These are phyloP conservation scores for Nerophis ophidion DNA, from an alignment of 2,113 vertebrate species.

Conservation along the genomic window DNA sequence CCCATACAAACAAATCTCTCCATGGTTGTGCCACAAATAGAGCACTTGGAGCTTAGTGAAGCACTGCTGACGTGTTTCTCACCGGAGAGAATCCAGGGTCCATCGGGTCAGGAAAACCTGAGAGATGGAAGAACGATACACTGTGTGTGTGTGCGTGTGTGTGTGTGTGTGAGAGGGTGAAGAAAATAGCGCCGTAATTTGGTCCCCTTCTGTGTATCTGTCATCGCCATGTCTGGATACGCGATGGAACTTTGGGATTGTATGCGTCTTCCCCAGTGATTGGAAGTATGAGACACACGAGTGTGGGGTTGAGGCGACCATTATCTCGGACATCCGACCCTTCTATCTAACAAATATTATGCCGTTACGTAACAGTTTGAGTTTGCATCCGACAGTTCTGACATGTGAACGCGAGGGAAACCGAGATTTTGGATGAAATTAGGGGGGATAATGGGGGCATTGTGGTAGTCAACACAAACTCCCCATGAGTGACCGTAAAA, in stretches of 20 bases:
- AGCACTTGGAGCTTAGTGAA: constrained; percentile 36
- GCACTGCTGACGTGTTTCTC: constrained; percentile 40
- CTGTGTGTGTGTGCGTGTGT: neutral
- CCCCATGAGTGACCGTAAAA: constrained; percentile 55
- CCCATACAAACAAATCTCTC: constrained; percentile 12
- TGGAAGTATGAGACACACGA: constrained; percentile 31
- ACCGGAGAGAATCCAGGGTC: constrained; percentile 32
- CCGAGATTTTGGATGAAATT: neutral
- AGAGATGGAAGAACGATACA: constrained; percentile 1
- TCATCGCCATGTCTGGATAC: constrained; percentile 47
- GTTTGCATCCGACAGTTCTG: constrained; percentile 5
- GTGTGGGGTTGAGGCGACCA: constrained; percentile 16
- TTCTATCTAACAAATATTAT: constrained; percentile 20
- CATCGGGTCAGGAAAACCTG: constrained; percentile 34
- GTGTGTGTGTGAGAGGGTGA: constrained; percentile 10
- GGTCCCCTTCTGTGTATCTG: constrained; percentile 39
- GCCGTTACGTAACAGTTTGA: constrained; percentile 7
- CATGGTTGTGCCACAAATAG: constrained; percentile 37
- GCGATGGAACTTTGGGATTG: constrained; percentile 18
- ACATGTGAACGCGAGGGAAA: neutral
- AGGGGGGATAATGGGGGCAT: neutral
- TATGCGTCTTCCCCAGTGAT: constrained; percentile 28
- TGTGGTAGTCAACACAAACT: neutral
- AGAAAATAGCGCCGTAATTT: constrained; percentile 51
- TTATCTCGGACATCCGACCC: constrained; percentile 30